Base-by-base conservation (phyloP, 2,888 invertebrate genomes). In the Mamestra brassicae region DNA sequence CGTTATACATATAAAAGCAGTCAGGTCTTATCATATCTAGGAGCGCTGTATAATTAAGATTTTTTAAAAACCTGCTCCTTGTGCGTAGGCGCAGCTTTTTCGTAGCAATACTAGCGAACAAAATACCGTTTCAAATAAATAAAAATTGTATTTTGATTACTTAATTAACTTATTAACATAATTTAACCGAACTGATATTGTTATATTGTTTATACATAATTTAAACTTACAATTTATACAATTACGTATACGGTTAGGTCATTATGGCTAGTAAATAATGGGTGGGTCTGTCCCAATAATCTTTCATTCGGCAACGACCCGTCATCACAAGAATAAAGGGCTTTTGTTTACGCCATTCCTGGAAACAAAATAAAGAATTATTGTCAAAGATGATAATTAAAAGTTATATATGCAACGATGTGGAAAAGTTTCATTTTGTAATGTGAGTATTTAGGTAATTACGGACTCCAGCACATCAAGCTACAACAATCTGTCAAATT, bases 281-380 rank as follows among this genome's bases (percentile, higher is more conserved):
- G 15, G n/a, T 4, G 6, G 26, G 26, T 52, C n/a, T 61, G 34
- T 62, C 3, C 10, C 8, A 15, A 15, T 55, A 55, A 13, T 66
- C 4, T 11, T 58, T 6, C 6, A 47, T 50, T 38, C n/a, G 15
- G 38, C 11, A 47, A 34, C 52, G 13, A n/a, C 42, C 58, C 15
- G 15, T 52, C 52, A 17, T 52, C 6, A 4, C 17, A 17, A 52
- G 17, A 50, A 74, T 17, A 74, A 42, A 34, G 67, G 15, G n/a
- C 3, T 58, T 55, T 65, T 76, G 68, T 65, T n/a, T 36, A 54
- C 10, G 15, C 6, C 34, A 38, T 74, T 50, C 55, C 81, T 80
- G 80, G 65, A 70, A 80, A 52, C 5, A 65, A 65, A 54, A 80
- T 50, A 73, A 66, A 55, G 26, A 45, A 42, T 42, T 45, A 42